A percentile compares a stretch with the other conserved stretches of the same genome.
phyloP scores from a whole-genome alignment of 1,140 invertebrate genomes.

The Hyles euphorbiae region DNA sequence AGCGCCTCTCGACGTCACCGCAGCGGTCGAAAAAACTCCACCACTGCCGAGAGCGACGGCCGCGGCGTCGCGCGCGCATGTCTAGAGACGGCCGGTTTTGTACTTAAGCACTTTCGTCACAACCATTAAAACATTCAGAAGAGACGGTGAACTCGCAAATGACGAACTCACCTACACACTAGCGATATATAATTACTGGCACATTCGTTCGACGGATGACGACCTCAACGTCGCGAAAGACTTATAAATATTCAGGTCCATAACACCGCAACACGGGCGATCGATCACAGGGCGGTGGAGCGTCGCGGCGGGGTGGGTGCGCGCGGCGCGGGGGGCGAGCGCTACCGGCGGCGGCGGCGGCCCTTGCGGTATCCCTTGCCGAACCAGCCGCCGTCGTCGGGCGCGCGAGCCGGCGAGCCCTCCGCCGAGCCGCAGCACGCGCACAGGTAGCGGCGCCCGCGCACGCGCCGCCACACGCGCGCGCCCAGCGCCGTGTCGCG shows the following conservation, averaged over 20 bases:
- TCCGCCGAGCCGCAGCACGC: slow-evolving; percentile 39
- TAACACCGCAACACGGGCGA: background rate
- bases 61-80: too few relatives aligned
- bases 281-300: background rate
- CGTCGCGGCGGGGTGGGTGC: background rate
- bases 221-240: background rate
- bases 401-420: slow-evolving; percentile 33
- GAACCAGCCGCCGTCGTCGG: slow-evolving; percentile 44
- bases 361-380: slow-evolving; percentile 56
- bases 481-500: slow-evolving; percentile 21
- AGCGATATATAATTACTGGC: background rate
- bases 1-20: too few relatives aligned
- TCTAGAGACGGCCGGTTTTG: too few relatives aligned
- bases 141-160: background rate
- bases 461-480: slow-evolving; percentile 34
- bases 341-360: slow-evolving; percentile 46
- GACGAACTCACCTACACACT: background rate
- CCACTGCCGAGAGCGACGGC: too few relatives aligned
- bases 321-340: background rate
- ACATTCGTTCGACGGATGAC: background rate
- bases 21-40: too few relatives aligned
- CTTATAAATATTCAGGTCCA: background rate
- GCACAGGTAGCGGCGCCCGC: slow-evolving; percentile 51
- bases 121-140: slow-evolving; percentile 5
- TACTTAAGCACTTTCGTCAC: slow-evolving; percentile 9